Percentiles rank a stretch among this genome's conserved stretches.
These are phyloP conservation scores for Cebus imitator DNA, from an alignment of 2,113 vertebrate genomes.

Conservation along the genomic window DNA sequence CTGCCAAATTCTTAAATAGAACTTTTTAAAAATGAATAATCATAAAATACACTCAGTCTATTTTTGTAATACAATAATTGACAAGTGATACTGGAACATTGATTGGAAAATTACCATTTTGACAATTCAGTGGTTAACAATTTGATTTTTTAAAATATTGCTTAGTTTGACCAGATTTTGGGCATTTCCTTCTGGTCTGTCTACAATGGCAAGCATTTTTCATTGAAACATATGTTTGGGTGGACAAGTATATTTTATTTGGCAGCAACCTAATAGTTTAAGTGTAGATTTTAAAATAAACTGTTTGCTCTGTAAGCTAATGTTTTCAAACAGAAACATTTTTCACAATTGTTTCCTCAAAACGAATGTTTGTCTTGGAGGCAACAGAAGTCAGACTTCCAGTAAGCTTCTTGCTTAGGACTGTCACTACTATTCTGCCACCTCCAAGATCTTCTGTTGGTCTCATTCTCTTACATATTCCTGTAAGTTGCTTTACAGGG, in stretches of 20 bases:
- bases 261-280: conserved; percentile 41
- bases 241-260: conserved; percentile 61
- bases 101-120: conserved; percentile 37
- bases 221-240: conserved; percentile 48
- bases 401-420: neutral
- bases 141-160: neutral
- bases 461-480: neutral
- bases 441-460: neutral
- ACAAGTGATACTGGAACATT: conserved; percentile 10
- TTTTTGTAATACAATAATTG: conserved; percentile 26
- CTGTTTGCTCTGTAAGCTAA: conserved; percentile 52
- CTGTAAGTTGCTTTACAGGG: neutral
- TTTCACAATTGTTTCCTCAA: conserved; percentile 55
- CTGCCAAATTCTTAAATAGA: neutral
- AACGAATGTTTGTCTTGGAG: conserved; percentile 55
- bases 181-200: conserved; percentile 24
- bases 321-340: conserved; percentile 61
- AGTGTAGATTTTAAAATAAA: conserved; percentile 67
- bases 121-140: conserved; percentile 41
- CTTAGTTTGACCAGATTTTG: neutral
- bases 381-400: neutral
- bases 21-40: neutral
- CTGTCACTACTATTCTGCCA: neutral
- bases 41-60: neutral
- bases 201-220: conserved; percentile 36